Evolutionary conservation across 2,113 vertebrate species (phyloP), one percentile per base, ranked within the genome.

Genomic region (Tupaia chinensis): DNA sequence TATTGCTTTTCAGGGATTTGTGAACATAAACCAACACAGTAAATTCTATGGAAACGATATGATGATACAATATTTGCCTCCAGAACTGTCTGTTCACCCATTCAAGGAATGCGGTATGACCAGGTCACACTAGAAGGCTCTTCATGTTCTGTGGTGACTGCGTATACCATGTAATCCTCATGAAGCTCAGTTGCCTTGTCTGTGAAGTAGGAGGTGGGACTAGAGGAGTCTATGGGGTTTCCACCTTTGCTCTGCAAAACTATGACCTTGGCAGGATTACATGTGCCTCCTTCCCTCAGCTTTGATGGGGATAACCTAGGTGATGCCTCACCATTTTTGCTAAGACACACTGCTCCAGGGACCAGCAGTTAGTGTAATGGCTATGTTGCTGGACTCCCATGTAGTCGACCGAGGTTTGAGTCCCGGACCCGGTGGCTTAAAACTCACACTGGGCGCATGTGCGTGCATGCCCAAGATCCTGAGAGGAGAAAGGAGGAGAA

Each of bases 21-120:
- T 93, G 73, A 94, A 82, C 79, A 79, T 14, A 74, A 94, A 70
- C 7, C 12, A 61, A 83, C n/a, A 25, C 1, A 82, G 60, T 92
- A 78, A 94, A 79, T 74, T 69, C 69, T 78, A 56, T 83, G 79
- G 72, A 95, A 95, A 93, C 9, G 69, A 56, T 65, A 94, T n/a
- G 15, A 69, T 44, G 69, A 61, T 32, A 16, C 11, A 78, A 63
- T 76, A 90, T 53, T 72, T 93, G 69, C 68, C 95, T 93, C 84
- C 15, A 44, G 69, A 87, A 89, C 54, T 82, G 93, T 86, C 73
- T 34, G 32, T 56, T 73, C 25, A 68, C 3, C 20, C 32, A 53
- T 54, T 89, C n/a, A 63, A 74, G 29, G 19, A 73, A 12, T 68
- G 34, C 2, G 7, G 20, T 60, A 34, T 60, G 54, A 23, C 32